phyloP scores from a whole-genome alignment of 2,888 invertebrate species.

The Drosophila monieri region DNA sequence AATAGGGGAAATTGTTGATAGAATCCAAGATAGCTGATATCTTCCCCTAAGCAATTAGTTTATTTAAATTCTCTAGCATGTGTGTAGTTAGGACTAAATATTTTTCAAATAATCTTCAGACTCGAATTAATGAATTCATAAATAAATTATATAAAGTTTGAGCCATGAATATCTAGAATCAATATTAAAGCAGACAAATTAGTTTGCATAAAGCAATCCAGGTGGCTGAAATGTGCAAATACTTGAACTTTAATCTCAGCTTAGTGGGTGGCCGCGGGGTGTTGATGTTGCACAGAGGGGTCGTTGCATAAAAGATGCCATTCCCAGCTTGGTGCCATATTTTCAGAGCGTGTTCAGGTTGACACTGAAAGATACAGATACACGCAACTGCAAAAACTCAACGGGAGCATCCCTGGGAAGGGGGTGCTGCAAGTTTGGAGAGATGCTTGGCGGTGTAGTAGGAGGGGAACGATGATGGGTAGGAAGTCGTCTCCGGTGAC shows the following conservation, averaged over 20 bases:
- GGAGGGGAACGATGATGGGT: slow-evolving; percentile 39
- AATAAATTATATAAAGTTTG: neutral
- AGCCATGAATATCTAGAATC: neutral
- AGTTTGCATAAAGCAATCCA: neutral
- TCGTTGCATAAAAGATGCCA: slow-evolving; percentile 5
- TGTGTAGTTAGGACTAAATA: no score
- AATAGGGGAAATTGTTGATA: neutral
- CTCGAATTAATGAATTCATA: neutral
- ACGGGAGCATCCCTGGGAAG: slow-evolving; percentile 52
- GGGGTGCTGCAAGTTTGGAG: slow-evolving; percentile 33
- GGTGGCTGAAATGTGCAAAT: slow-evolving; percentile 12
- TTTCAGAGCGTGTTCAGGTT: slow-evolving; percentile 33
- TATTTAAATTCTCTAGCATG: no score
- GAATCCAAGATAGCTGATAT: no score
- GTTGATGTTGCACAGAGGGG: neutral
- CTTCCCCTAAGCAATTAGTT: no score
- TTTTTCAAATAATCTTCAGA: no score
- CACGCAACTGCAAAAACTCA: slow-evolving; percentile 60
- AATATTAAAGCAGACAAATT: neutral
- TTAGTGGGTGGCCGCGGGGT: slow-evolving; percentile 25
- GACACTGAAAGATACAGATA: slow-evolving; percentile 70
- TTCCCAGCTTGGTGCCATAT: slow-evolving; percentile 16
- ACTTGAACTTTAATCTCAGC: slow-evolving; percentile 14
- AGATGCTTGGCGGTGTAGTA: neutral
- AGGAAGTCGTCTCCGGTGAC: slow-evolving; percentile 67